Conservation (phyloP, 1,140 invertebrate genomes). For the Drosophila triauraria region DNA sequence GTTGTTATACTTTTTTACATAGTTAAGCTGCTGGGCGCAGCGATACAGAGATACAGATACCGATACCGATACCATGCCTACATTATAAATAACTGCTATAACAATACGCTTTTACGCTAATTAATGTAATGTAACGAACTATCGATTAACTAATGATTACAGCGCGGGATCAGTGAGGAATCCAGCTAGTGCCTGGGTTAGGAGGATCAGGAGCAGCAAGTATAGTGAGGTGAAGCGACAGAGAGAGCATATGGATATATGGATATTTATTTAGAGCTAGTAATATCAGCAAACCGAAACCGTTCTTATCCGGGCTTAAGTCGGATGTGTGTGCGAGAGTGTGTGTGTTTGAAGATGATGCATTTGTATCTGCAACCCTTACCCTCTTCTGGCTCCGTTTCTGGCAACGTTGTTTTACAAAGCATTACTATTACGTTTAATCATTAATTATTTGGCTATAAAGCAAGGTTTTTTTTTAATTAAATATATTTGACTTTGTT, state of each 20-base stretch:
- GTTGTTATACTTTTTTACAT: slow-evolving; percentile 28
- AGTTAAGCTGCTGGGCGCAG: slow-evolving; percentile 21
- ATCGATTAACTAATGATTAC: slow-evolving; percentile 39
- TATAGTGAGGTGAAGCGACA: background rate
- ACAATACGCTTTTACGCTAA: slow-evolving; percentile 57
- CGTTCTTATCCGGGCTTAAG: slow-evolving; percentile 6
- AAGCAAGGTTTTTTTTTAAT: slow-evolving; percentile 8
- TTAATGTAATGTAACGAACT: slow-evolving; percentile 51
- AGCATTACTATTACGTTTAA: slow-evolving; percentile 29
- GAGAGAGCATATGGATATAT: background rate
- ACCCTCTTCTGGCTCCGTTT: slow-evolving; percentile 27
- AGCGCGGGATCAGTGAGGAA: background rate
- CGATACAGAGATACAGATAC: slow-evolving; percentile 2
- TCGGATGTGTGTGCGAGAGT: background rate
- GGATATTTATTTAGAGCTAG: slow-evolving; percentile 32
- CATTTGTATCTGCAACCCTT: slow-evolving; percentile 30
- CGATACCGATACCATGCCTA: slow-evolving; percentile 29
- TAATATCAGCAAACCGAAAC: slow-evolving; percentile 7
- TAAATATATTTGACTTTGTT: slow-evolving; percentile 5
- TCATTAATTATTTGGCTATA: slow-evolving; percentile 3
- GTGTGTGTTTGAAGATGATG: slow-evolving; percentile 12
- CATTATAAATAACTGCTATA: slow-evolving; percentile 48
- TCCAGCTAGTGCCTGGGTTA: background rate
- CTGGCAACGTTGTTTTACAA: slow-evolving; percentile 52
- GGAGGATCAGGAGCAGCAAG: background rate